Percentiles rank a stretch among this genome's conserved stretches.
Evolutionary conservation across 2,888 invertebrate species (phyloP).

Genomic region (Yponomeuta malinellus): DNA sequence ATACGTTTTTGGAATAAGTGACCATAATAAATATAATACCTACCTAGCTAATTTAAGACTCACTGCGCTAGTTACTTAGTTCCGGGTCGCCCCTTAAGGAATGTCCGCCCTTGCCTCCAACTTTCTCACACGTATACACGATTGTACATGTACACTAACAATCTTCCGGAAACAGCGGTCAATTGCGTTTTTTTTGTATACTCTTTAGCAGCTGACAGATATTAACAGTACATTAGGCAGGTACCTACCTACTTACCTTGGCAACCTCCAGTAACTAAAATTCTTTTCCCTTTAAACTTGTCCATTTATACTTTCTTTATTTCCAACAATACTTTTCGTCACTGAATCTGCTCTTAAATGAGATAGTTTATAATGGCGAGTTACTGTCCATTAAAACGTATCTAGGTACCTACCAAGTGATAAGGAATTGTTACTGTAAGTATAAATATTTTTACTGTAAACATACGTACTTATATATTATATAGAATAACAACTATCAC

Average conservation of each 20-base stretch:
- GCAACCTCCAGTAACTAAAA: constrained; percentile 91
- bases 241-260: constrained; percentile 76
- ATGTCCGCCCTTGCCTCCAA: too few relatives aligned
- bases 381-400: not conserved
- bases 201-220: not conserved
- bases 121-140: too few relatives aligned
- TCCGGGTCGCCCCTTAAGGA: too few relatives aligned
- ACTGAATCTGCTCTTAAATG: not conserved
- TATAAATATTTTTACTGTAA: too few relatives aligned
- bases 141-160: too few relatives aligned
- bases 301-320: constrained; percentile 33
- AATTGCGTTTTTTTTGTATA: not conserved
- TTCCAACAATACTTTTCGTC: not conserved
- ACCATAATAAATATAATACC: too few relatives aligned
- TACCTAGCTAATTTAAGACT: too few relatives aligned
- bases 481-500: not conserved
- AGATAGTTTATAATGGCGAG: too few relatives aligned
- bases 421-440: not conserved
- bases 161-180: not conserved
- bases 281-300: constrained; percentile 82
- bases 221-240: not conserved
- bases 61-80: too few relatives aligned
- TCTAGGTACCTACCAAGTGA: not conserved
- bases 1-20: too few relatives aligned
- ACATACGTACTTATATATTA: too few relatives aligned